A percentile compares a stretch with the other conserved stretches of the same genome.
Conservation (phyloP, 1,140 invertebrate species). For the Micrasema minimum region DNA sequence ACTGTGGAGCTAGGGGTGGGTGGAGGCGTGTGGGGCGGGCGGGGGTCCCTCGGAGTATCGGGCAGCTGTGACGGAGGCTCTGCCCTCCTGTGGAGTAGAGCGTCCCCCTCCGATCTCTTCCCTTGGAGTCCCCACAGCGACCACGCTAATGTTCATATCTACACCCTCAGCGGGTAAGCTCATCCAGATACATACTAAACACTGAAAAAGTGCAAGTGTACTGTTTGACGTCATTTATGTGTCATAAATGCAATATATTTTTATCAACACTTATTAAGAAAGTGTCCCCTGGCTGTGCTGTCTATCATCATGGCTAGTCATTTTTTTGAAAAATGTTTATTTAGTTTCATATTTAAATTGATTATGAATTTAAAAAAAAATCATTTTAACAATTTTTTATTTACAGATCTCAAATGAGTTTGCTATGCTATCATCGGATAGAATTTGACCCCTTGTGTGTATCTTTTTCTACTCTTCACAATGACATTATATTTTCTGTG, state of each 20-base stretch:
- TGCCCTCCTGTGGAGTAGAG: conserved; percentile 60
- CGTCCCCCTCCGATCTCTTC: conserved; percentile 58
- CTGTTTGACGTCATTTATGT: too few species aligned
- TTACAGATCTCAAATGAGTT: conserved; percentile 50
- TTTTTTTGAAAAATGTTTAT: too few species aligned
- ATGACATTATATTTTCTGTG: conserved; percentile 50
- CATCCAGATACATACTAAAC: too few species aligned
- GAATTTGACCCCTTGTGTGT: conserved; percentile 51
- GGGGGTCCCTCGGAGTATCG: conserved; percentile 52
- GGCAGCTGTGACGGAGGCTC: conserved; percentile 50
- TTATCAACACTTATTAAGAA: too few species aligned
- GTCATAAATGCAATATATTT: too few species aligned
- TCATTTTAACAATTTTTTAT: too few species aligned
- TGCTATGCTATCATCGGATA: conserved; percentile 48
- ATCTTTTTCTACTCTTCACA: conserved; percentile 49
- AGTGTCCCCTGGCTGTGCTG: neutral
- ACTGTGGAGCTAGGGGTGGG: conserved; percentile 46
- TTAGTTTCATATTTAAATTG: too few species aligned
- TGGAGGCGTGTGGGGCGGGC: conserved; percentile 48
- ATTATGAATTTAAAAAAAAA: too few species aligned
- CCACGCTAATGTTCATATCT: conserved; percentile 63
- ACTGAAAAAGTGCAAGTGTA: too few species aligned
- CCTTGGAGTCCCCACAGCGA: conserved; percentile 61
- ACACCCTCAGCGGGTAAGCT: conserved; percentile 60
- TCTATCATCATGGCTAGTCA: too few species aligned